Evolutionary conservation across 2,888 invertebrate genomes (phyloP).

Genomic region (Abrostola tripartita): DNA sequence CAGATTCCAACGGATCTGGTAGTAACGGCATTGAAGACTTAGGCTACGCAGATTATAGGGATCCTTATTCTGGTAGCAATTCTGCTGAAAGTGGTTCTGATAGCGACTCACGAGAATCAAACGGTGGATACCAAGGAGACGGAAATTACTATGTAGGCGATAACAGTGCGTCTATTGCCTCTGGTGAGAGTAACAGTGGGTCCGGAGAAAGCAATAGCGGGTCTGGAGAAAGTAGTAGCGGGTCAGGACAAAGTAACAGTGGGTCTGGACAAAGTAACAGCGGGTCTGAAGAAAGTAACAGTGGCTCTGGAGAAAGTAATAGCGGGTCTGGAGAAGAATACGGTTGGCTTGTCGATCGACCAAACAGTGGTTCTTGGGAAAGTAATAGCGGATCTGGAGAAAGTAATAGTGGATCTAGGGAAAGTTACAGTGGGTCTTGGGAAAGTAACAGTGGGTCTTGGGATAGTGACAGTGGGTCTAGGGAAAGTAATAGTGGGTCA

Average conservation of each 20-base stretch:
- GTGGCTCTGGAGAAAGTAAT: slow-evolving; percentile 1
- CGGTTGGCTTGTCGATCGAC: neutral
- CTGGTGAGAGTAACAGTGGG: neutral
- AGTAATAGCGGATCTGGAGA: slow-evolving; percentile 1
- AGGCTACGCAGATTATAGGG: no score
- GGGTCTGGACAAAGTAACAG: neutral
- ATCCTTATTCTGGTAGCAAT: neutral
- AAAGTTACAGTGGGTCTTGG: neutral
- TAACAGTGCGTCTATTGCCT: neutral
- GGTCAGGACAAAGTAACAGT: neutral
- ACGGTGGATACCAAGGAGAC: no score
- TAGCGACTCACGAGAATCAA: neutral
- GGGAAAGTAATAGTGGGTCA: neutral
- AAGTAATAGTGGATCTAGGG: slow-evolving; percentile 1
- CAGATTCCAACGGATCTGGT: neutral
- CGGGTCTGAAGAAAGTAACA: slow-evolving; percentile 6
- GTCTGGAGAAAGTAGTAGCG: neutral
- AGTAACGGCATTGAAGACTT: slow-evolving; percentile 15
- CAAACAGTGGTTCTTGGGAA: neutral
- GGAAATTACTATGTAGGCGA: no score
- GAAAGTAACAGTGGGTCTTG: neutral
- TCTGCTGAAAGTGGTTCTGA: slow-evolving; percentile 6
- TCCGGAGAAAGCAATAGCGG: neutral
- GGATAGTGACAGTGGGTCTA: neutral
- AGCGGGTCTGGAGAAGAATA: neutral